phyloP scores from a whole-genome alignment of 2,797 vertebrate genomes.

The Eremophila alpestris region DNA sequence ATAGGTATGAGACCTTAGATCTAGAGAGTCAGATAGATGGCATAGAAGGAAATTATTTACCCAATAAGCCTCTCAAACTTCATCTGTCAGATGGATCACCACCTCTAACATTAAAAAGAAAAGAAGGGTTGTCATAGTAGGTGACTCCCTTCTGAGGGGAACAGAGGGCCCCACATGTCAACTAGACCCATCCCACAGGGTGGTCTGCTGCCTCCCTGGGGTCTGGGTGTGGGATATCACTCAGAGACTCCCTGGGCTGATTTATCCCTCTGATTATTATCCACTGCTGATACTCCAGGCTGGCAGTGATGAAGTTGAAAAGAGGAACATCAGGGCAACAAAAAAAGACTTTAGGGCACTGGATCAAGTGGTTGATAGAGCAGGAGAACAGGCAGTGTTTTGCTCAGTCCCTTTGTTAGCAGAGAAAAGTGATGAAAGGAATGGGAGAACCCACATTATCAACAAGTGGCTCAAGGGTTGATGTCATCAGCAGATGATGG shows the following conservation, averaged over 20 bases:
- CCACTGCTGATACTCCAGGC: background rate
- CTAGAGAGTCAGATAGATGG: background rate
- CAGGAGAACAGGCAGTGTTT: background rate
- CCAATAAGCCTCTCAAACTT: background rate
- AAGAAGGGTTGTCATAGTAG: background rate
- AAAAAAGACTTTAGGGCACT: background rate
- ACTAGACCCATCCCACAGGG: fast-evolving
- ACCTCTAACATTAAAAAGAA: background rate
- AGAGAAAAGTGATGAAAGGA: background rate
- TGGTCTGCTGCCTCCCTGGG: background rate
- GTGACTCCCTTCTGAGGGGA: background rate
- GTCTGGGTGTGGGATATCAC: fast-evolving
- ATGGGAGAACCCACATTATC: background rate
- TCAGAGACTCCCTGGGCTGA: no score
- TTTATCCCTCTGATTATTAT: background rate
- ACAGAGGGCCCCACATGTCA: no score
- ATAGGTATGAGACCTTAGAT: background rate
- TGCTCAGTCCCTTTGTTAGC: background rate
- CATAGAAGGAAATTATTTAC: background rate
- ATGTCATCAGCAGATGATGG: background rate
- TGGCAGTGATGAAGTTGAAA: background rate
- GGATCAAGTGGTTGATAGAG: background rate
- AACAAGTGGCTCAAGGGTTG: background rate
- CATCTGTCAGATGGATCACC: no score
- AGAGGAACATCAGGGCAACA: background rate